These are phyloP conservation scores for Timema podura DNA, from an alignment of 2,888 invertebrate species.

Conservation along the genomic window DNA sequence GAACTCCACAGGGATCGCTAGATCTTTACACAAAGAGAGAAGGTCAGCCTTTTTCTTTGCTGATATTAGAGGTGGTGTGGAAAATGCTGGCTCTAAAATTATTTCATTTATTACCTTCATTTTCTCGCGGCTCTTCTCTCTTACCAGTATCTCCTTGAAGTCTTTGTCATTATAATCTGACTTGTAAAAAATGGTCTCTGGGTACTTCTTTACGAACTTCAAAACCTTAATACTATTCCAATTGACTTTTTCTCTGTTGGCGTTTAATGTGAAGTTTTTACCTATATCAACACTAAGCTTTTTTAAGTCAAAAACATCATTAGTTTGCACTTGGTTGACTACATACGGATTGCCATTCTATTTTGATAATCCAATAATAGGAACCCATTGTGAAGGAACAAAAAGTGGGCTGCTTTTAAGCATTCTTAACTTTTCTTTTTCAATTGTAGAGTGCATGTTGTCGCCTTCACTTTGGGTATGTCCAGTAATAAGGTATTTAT, in stretches of 20 bases:
- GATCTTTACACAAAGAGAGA: slow-evolving; percentile 11
- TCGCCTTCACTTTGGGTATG: too few relatives aligned
- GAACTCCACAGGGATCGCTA: slow-evolving; percentile 2
- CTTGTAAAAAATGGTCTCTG: slow-evolving; percentile 12
- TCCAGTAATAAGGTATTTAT: too few relatives aligned
- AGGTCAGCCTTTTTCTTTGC: slow-evolving; percentile 5
- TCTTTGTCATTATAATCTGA: background rate
- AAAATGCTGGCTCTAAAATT: slow-evolving; percentile 13
- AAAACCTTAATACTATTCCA: slow-evolving; percentile 9
- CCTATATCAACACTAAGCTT: background rate
- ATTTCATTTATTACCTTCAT: too few relatives aligned
- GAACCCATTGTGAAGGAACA: too few relatives aligned
- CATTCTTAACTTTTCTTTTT: too few relatives aligned
- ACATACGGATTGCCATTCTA: too few relatives aligned
- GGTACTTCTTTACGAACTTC: slow-evolving; percentile 3
- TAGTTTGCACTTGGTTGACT: too few relatives aligned
- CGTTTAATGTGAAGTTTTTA: slow-evolving; percentile 4
- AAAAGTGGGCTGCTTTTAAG: too few relatives aligned
- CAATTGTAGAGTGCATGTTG: too few relatives aligned
- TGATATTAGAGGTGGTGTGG: background rate
- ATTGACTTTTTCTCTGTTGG: slow-evolving; percentile 1
- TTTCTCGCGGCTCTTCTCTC: background rate
- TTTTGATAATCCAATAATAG: too few relatives aligned
- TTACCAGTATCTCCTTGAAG: slow-evolving; percentile 2
- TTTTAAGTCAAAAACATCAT: too few relatives aligned